Percentiles rank a stretch among this genome's conserved stretches.
These are phyloP conservation scores for Raja brachyura DNA, from an alignment of 2,113 vertebrate genomes.

Conservation along the genomic window DNA sequence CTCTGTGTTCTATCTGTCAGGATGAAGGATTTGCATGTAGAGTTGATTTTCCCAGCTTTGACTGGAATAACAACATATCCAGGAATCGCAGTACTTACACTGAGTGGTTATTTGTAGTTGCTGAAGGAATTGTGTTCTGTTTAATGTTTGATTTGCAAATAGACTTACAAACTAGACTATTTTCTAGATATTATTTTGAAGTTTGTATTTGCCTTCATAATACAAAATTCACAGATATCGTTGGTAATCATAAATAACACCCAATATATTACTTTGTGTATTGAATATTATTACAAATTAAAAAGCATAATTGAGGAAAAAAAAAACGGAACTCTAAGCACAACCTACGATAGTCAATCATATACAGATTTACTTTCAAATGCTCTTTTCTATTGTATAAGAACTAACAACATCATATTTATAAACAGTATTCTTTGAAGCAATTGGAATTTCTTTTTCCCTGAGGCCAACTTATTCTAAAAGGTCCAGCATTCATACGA, in stretches of 20 bases:
- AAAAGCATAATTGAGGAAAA: background rate
- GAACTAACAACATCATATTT: constrained; percentile 22
- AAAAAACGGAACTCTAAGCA: background rate
- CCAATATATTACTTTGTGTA: background rate
- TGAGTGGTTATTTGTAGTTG: too few relatives aligned
- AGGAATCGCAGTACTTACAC: too few relatives aligned
- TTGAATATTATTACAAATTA: background rate
- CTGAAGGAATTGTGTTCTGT: too few relatives aligned
- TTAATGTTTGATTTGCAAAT: too few relatives aligned
- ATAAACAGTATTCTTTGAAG: constrained; percentile 8
- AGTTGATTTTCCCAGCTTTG: too few relatives aligned
- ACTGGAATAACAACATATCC: too few relatives aligned
- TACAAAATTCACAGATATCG: background rate
- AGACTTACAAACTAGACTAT: background rate
- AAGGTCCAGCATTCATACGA: background rate
- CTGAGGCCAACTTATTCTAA: background rate
- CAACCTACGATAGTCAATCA: background rate
- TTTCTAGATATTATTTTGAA: background rate
- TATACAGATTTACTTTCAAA: constrained; percentile 25
- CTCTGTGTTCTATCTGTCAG: too few relatives aligned
- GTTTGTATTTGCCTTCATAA: background rate
- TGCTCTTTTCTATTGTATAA: background rate
- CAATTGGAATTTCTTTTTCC: background rate
- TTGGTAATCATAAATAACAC: background rate
- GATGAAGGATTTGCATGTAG: too few relatives aligned